Evolutionary conservation across 2,113 vertebrate species (phyloP).

Genomic region (Gambusia affinis): DNA sequence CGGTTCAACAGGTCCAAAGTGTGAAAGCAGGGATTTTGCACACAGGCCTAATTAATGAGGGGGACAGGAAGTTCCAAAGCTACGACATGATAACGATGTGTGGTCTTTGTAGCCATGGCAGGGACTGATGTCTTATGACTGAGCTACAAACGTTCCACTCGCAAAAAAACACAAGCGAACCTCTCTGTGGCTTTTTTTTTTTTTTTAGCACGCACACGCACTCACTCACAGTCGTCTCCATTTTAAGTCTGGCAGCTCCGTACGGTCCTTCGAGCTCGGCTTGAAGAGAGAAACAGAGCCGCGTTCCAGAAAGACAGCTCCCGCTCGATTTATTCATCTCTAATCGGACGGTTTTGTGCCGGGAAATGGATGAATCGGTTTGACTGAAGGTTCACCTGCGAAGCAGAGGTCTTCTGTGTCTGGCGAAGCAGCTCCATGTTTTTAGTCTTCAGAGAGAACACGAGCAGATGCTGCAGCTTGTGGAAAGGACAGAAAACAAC

Average conservation of each 20-base stretch:
- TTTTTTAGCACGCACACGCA: not conserved
- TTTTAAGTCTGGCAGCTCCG: not conserved
- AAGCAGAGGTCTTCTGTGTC: not conserved
- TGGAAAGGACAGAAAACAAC: not conserved
- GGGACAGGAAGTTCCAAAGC: not conserved
- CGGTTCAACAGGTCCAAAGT: not conserved
- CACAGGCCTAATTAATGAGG: not conserved
- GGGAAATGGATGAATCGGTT: not conserved
- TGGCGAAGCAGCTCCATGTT: not conserved
- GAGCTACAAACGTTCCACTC: not conserved
- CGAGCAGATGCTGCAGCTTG: not conserved
- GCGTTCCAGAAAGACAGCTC: not conserved
- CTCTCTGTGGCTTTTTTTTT: not conserved
- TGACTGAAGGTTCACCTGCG: not conserved
- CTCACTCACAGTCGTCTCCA: no score
- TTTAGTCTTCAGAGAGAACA: not conserved
- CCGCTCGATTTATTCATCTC: not conserved
- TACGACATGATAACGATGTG: not conserved
- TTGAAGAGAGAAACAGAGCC: not conserved
- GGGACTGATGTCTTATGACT: conserved; percentile 15
- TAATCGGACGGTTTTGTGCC: not conserved
- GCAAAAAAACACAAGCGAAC: not conserved
- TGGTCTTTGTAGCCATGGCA: not conserved
- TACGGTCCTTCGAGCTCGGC: not conserved
- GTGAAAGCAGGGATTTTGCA: conserved; percentile 2